Percentiles rank a stretch among this genome's conserved stretches.
phyloP scores from a whole-genome alignment of 2,797 vertebrate species.

The Pipistrellus pipistrellus region DNA sequence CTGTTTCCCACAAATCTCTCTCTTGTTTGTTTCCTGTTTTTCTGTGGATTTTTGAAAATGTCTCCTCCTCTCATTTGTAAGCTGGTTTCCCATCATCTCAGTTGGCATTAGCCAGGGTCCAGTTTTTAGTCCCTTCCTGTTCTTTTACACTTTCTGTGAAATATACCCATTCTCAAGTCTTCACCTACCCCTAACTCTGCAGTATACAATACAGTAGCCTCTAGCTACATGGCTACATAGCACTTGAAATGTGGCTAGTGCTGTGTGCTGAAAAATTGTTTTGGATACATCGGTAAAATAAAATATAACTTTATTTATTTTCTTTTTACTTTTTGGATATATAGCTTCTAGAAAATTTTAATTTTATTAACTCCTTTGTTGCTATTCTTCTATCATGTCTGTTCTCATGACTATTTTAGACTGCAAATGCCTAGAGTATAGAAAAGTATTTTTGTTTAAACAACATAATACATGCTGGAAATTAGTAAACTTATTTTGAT shows the following conservation, averaged over 20 bases:
- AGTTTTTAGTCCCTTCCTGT: neutral
- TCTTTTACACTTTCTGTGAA: neutral
- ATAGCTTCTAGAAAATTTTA: neutral
- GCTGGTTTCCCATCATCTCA: neutral
- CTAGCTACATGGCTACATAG: neutral
- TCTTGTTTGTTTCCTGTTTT: neutral
- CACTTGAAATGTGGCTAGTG: slow-evolving; percentile 17
- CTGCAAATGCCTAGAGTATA: neutral
- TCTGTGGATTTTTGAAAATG: neutral
- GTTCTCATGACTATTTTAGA: neutral
- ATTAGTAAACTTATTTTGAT: slow-evolving; percentile 58
- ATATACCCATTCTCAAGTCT: neutral
- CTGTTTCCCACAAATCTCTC: neutral
- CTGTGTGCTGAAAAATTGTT: neutral
- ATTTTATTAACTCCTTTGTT: neutral
- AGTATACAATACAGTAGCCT: neutral
- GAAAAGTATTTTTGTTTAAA: slow-evolving; percentile 17
- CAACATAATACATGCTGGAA: neutral
- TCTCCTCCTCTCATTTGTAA: neutral
- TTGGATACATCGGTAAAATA: neutral
- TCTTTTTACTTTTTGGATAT: neutral
- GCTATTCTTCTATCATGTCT: neutral
- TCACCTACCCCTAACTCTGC: neutral
- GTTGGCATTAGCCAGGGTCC: neutral
- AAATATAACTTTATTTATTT: slow-evolving; percentile 41